Evolutionary conservation across 1,140 invertebrate species (phyloP), one percentile per base, ranked within the genome.

Genomic region (Pseudomyrmex dendroicus): DNA sequence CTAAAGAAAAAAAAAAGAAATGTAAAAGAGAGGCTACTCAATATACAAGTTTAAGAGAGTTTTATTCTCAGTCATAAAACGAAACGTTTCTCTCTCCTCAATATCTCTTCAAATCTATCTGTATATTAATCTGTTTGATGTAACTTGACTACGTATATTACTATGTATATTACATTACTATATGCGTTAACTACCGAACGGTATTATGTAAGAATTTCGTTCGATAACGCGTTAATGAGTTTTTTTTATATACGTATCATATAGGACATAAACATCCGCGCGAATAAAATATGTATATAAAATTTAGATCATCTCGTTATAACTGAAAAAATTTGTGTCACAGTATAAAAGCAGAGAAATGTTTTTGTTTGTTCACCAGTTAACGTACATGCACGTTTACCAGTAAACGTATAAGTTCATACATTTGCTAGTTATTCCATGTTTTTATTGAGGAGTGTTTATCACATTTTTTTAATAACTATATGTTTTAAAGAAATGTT

Each of bases 231-330:
- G 44, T 59, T 48, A 35, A 54, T n/a, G 20, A 80, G n/a, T 57
- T 15, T 25, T n/a, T 22, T 66, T 22, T 4, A 46, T 35, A 25
- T 25, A 68, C 50, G 12, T 4, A 44, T 9, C 17, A 46, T n/a
- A 1, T 35, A 20, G 1, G 8, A 48, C 9, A 25, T 12, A 20
- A 15, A 52, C 12, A 3, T 52, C 25, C 7, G 46, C 74, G 50
- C 35, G 13, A 17, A 5, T 2, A 13, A 35, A 35, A 35, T 7
- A 35, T 9, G 22, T 63, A 25, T 57, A 63, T 35, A 63, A 70
- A 80, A 61, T 59, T 70, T 70, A 59, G 50, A 72, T 22, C 44
- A 54, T 20, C 15, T 61, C 25, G 52, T 77, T 35, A n/a, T 50
- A 80, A 80, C 70, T 70, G 66, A 80, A 61, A 35, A 4, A 35